Base-by-base conservation (phyloP, 2,113 vertebrate genomes). In the Cyrtonyx montezumae region DNA sequence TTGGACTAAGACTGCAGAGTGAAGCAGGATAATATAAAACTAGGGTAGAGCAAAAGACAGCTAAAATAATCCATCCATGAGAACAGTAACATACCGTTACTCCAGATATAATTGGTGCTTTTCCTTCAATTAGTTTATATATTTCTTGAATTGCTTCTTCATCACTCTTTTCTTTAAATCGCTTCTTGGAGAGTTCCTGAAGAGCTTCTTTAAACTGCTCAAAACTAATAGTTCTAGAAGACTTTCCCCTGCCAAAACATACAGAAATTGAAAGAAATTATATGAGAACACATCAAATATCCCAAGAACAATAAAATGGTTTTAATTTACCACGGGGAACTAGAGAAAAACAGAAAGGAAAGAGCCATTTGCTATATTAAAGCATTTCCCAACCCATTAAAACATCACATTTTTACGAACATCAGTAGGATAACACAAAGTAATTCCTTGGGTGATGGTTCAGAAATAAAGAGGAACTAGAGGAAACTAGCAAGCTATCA, bases 151-250 rank as follows among this genome's bases (percentile, higher is more conserved):
- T 96, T 0, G 99, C 99, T 59, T 99, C 99, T 78, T 99, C 99
- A 8, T 96, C 96, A 13, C 94, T 97, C 97, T 99, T 99, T 22
- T 99, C 99, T 96, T 98, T 99, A 94, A 98, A 99, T 10, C 98
- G 98, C 95, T 99, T 99, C 95, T 97, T 98, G 93, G 99, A 98
- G 83, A 99, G 98, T 92, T 99, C 99, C 79, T 97, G 98, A 11
- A 99, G 98, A 2, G 99, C 99, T 78, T 97, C 98, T 94, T 98
- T 98, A 97, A 99, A 99, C 96, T 99, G 98, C 20, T 98, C 99
- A 23, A 97, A 99, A 37, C 98, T 99, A 97, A 99, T 99, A 93
- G 98, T 99, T 91, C 99, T 98, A 87, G 96, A 97, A 70, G 98
- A 97, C 97, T 99, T 99, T 93, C 98, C 99, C 97, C 99, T 99